Conservation (phyloP, 2,797 vertebrate species). For the Manis crassicaudata region DNA sequence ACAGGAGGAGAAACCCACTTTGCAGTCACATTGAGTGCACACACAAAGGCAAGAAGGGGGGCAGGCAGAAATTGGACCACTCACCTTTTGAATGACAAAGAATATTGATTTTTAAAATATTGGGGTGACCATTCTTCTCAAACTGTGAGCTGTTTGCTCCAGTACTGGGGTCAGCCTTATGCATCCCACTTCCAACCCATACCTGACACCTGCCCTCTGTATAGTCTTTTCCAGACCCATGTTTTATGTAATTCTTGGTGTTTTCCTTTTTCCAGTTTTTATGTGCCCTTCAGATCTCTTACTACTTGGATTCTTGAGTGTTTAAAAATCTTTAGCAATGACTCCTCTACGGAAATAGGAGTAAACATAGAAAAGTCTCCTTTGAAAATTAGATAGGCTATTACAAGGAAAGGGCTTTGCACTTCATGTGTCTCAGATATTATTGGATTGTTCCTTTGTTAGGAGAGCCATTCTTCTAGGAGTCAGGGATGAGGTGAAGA, state of each 20-base stretch:
- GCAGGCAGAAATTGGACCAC: background rate
- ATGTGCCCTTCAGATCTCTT: background rate
- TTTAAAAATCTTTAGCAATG: background rate
- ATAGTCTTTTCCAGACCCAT: too few relatives aligned
- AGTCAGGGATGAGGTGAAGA: background rate
- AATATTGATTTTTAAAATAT: conserved; percentile 38
- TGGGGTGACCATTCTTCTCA: background rate
- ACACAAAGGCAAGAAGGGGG: conserved; percentile 36
- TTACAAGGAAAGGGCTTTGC: background rate
- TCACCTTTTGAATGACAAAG: background rate
- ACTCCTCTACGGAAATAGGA: background rate
- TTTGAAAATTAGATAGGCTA: background rate
- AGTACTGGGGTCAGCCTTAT: too few relatives aligned
- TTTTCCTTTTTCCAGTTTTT: background rate
- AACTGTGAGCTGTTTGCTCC: background rate
- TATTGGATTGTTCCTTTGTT: background rate
- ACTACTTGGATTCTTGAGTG: background rate
- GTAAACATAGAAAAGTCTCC: background rate
- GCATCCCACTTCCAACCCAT: rapidly evolving
- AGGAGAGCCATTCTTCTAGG: background rate
- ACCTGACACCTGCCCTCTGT: background rate
- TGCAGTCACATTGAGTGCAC: conserved; percentile 50
- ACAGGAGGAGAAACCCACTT: conserved; percentile 31
- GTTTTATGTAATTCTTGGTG: too few relatives aligned
- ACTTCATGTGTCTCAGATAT: background rate